Evolutionary conservation across 2,797 vertebrate genomes (phyloP), one percentile per base, ranked within the genome.

Genomic region (Pyrocephalus nanus): DNA sequence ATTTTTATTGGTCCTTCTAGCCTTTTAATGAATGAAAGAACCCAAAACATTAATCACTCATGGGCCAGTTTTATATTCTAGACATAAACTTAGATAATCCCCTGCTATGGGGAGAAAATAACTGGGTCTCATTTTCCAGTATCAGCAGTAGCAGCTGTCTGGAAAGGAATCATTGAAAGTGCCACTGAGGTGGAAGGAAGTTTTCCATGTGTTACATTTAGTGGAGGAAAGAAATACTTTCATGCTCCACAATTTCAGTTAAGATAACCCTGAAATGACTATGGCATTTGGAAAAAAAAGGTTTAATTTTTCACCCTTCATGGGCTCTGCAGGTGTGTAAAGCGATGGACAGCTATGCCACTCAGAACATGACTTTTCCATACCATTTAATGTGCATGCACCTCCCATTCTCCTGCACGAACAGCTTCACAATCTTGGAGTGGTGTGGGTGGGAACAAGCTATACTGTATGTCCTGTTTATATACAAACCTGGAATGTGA

Each of bases 1-100:
- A 34, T 45, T 86, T 60, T 75, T 88, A 88, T 88, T 88, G 55
- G 42, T 74, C 51, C 51, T 86, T 92, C 79, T 75, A 88, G 78
- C 4, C 3, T 76, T 81, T 57, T 84, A 38, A 64, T 60, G 30
- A 76, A 80, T 47, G 65, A 92, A 86, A 92, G 83, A 69, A 82
- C 82, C 64, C 90, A 16, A 42, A 42, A 5, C 17, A 57, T 36
- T 69, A 66, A 60, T 84, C 58, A 86, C 22, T 8, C 45, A 42
- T 45, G 43, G 51, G 26, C 22, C 29, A 73, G 67, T 89, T 90
- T 93, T 82, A 29, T 79, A 53, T 87, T 87, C 38, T 30, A 65
- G 38, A 83, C 11, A 34, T 43, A 70, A 93, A 66, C 42, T 48
- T 48, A 75, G 62, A 72, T 21, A 54, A 43, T 88, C 4, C 3